phyloP scores from a whole-genome alignment of 2,113 vertebrate genomes.

The Solea solea region DNA sequence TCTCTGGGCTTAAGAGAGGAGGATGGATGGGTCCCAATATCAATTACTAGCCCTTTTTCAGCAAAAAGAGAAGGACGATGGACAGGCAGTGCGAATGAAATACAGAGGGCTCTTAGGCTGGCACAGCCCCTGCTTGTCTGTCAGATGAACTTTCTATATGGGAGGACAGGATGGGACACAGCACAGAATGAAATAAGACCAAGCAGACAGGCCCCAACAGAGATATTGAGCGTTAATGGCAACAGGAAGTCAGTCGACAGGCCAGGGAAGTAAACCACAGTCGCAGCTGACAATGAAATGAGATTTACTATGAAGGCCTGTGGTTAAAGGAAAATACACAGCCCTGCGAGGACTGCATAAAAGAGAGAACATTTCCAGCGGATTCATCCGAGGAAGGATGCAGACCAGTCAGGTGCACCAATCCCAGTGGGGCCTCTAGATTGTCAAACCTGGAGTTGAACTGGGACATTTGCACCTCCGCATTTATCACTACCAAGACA shows the following conservation, averaged over 20 bases:
- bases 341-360: conserved; percentile 51
- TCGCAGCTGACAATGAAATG: conserved; percentile 76
- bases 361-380: conserved; percentile 44
- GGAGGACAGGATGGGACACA: conserved; percentile 64
- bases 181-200: conserved; percentile 76
- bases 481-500: conserved; percentile 78
- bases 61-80: conserved; percentile 68
- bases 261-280: conserved; percentile 75
- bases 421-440: conserved; percentile 60
- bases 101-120: conserved; percentile 69
- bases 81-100: conserved; percentile 77
- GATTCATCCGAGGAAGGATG: conserved; percentile 52
- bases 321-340: conserved; percentile 75
- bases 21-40: conserved; percentile 82
- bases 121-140: conserved; percentile 64
- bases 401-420: conserved; percentile 64
- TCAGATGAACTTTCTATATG: conserved; percentile 75
- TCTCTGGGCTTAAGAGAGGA: conserved; percentile 76
- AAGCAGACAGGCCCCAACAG: conserved; percentile 73
- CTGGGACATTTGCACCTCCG: conserved; percentile 65
- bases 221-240: conserved; percentile 80
- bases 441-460: conserved; percentile 62
- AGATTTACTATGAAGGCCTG: conserved; percentile 79
- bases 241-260: conserved; percentile 77
- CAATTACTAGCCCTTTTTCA: conserved; percentile 79